phyloP scores from a whole-genome alignment of 2,888 invertebrate species.

The Adelphocoris suturalis region DNA sequence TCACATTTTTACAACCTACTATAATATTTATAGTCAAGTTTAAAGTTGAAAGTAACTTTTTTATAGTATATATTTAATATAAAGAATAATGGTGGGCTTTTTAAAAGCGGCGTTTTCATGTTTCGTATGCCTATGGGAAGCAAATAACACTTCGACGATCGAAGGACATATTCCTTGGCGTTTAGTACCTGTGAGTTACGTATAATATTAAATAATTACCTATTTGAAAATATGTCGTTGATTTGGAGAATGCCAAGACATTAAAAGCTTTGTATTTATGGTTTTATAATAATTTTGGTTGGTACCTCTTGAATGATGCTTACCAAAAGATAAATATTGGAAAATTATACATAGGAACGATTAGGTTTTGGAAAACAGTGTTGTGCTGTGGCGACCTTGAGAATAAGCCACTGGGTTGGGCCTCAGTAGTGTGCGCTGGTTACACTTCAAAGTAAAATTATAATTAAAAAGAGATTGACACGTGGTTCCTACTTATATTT shows the following conservation, averaged over 20 bases:
- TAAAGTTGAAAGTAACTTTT: slow-evolving; percentile 30
- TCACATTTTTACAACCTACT: slow-evolving; percentile 28
- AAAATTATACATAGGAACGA: background rate
- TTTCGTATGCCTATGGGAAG: slow-evolving; percentile 6
- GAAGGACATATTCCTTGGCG: slow-evolving; percentile 22
- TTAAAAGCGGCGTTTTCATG: slow-evolving; percentile 7
- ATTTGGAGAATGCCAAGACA: background rate
- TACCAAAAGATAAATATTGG: background rate
- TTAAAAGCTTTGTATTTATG: background rate
- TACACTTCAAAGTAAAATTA: too few relatives aligned
- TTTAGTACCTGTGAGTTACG: slow-evolving; percentile 4
- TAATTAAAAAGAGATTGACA: too few relatives aligned
- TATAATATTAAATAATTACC: background rate
- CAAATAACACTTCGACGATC: slow-evolving; percentile 19
- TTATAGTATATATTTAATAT: slow-evolving; percentile 37
- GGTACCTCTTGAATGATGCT: background rate
- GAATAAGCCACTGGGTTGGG: too few relatives aligned
- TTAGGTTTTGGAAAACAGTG: background rate
- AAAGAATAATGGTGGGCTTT: slow-evolving; percentile 11
- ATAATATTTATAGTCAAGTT: slow-evolving; percentile 26
- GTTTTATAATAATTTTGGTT: background rate
- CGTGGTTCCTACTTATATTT: too few relatives aligned
- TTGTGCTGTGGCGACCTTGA: too few relatives aligned
- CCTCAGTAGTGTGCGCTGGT: too few relatives aligned
- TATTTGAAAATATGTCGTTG: background rate